These are phyloP conservation scores for Cheumatopsyche charites DNA, from an alignment of 1,140 invertebrate genomes.

Conservation along the genomic window DNA sequence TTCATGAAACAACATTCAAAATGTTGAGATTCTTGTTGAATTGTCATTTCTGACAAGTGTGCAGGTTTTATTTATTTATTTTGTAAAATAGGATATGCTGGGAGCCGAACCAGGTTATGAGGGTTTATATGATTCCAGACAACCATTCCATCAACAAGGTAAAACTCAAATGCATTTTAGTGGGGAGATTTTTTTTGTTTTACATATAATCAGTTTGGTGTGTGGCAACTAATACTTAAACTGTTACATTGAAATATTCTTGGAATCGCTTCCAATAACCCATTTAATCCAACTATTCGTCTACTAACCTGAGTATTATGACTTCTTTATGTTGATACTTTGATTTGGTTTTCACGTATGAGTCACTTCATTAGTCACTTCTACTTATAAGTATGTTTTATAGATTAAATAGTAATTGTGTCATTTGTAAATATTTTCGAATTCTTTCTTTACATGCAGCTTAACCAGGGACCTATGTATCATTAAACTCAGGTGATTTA, in stretches of 20 bases:
- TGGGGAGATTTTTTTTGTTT: too few relatives aligned
- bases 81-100: conserved; percentile 81
- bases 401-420: too few relatives aligned
- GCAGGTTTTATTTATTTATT: conserved; percentile 64
- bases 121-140: conserved; percentile 80
- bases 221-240: too few relatives aligned
- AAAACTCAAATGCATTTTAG: conserved; percentile 55
- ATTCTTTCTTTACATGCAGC: conserved; percentile 60
- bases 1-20: not conserved
- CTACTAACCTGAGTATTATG: too few relatives aligned
- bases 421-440: conserved; percentile 10
- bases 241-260: too few relatives aligned
- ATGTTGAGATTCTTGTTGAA: not conserved
- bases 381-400: too few relatives aligned
- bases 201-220: too few relatives aligned
- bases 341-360: too few relatives aligned
- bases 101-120: conserved; percentile 91
- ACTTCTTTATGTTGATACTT: too few relatives aligned
- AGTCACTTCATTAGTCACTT: too few relatives aligned
- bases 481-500: conserved; percentile 61
- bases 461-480: conserved; percentile 64
- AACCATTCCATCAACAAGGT: conserved; percentile 83
- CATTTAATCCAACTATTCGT: too few relatives aligned
- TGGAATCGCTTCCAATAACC: too few relatives aligned
- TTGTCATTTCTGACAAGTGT: conserved; percentile 47